Evolutionary conservation across 2,113 vertebrate species (phyloP), one percentile per base, ranked within the genome.

Genomic region (Sapajus apella): DNA sequence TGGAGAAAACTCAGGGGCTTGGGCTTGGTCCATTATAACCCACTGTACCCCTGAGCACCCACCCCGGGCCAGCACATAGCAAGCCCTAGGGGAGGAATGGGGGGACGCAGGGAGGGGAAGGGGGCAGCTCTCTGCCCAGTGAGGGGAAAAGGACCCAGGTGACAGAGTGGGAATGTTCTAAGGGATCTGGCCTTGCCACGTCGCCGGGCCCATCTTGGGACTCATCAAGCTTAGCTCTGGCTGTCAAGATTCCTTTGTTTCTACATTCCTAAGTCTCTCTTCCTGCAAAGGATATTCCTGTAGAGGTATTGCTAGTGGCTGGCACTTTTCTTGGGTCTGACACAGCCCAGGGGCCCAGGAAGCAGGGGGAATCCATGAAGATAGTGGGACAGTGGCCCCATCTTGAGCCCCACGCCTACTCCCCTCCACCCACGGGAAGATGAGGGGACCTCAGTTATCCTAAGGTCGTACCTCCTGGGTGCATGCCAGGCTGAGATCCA

Each of bases 321-420:
- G 37, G 47, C 21, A 20, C 14, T 95, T 86, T 89, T 73, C 75
- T 79, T 18, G 82, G 43, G 23, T 83, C 90, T 90, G 14, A 55
- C n/a, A 76, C 10, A 79, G 43, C 18, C 43, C 11, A 20, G 87
- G 84, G 11, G 8, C n/a, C 56, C 14, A 87, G 55, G 43, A 50
- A 87, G 40, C 52, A 81, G 40, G 45, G 37, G 58, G 37, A 37
- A 14, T 25, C 32, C 52, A n/a, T n/a, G 23, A 72, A 30, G 80
- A n/a, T 18, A 14, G 5, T 13, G 27, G 40, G 3, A 32, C 11
- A 72, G 55, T 17, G 3, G 0, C 35, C 37, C 4, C n/a, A 17
- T 55, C n/a, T 68, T 76, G 37, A 18, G n/a, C 2, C 2, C 75
- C 20, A 47, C 16, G 6, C 82, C 32, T 50, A 55, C 27, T 56